Evolutionary conservation across 2,888 invertebrate species (phyloP).

Genomic region (Polyommatus icarus): DNA sequence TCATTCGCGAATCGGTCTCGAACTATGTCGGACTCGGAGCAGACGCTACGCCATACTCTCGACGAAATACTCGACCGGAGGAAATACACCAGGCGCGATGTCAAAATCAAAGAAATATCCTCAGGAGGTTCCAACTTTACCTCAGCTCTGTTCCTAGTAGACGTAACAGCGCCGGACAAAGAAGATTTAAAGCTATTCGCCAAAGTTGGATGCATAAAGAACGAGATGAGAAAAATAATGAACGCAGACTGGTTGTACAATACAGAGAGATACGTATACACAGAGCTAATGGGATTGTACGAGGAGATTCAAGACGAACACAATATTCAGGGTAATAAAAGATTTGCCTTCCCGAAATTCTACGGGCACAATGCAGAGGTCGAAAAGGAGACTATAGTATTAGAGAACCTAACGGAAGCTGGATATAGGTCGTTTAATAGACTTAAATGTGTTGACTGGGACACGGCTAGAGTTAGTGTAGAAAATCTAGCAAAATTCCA

Average conservation of each 20-base stretch:
- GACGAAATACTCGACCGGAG: slow-evolving; percentile 48
- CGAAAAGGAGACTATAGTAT: slow-evolving; percentile 54
- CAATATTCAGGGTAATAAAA: slow-evolving; percentile 47
- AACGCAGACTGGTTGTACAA: slow-evolving; percentile 47
- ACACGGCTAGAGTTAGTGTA: slow-evolving; percentile 53
- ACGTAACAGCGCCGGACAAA: slow-evolving; percentile 44
- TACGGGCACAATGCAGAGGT: slow-evolving; percentile 49
- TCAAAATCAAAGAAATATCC: slow-evolving; percentile 47
- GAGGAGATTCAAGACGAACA: slow-evolving; percentile 49
- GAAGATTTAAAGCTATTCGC: slow-evolving; percentile 45
- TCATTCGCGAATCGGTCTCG: slow-evolving; percentile 32
- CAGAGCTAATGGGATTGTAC: slow-evolving; percentile 48
- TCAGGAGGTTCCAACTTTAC: slow-evolving; percentile 58
- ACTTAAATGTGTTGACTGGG: slow-evolving; percentile 55
- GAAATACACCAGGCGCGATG: slow-evolving; percentile 44
- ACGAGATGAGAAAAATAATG: slow-evolving; percentile 47
- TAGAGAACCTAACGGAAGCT: slow-evolving; percentile 54
- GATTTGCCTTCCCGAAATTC: slow-evolving; percentile 50
- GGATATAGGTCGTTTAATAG: slow-evolving; percentile 56
- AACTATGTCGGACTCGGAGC: slow-evolving; percentile 49
- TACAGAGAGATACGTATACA: slow-evolving; percentile 54
- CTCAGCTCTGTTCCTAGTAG: slow-evolving; percentile 49
- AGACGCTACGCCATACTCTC: slow-evolving; percentile 44
- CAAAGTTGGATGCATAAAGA: slow-evolving; percentile 52
- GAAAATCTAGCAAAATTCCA: slow-evolving; percentile 62